Base-by-base conservation (phyloP, 2,888 invertebrate genomes). In the Tanaodytes sp. region DNA sequence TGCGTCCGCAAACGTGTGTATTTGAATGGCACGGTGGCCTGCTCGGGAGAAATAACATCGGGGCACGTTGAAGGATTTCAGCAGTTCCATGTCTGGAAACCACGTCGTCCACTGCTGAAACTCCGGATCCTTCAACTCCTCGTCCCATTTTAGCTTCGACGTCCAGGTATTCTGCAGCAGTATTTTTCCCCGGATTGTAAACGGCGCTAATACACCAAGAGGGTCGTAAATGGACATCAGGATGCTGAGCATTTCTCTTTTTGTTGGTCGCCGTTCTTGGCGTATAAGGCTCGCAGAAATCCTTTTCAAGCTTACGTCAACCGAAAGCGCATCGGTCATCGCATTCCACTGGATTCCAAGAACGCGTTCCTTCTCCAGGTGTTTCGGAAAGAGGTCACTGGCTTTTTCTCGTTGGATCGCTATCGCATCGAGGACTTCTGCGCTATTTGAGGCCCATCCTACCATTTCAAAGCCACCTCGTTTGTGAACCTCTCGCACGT, bases 391-490 rank as follows among this genome's bases (percentile, higher is more conserved):
- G n/a, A n/a, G n/a, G n/a, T n/a, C n/a, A n/a, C n/a, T n/a, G n/a
- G n/a, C n/a, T n/a, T n/a, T n/a, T n/a, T n/a, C n/a, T n/a, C n/a
- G n/a, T n/a, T n/a, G n/a, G n/a, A n/a, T n/a, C n/a, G n/a, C n/a
- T n/a, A n/a, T n/a, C n/a, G n/a, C n/a, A n/a, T 11, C 33, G 12
- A 37, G 74, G 77, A 0, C 42, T 33, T 4, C 65, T 54, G 2
- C 63, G 46, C 11, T 58, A 20, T 46, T 52, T 57, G 43, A 2
- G 30, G 45, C 16, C 46, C 31, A 46, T 9, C 18, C 31, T 2
- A 30, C 3, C 1, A 46, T 46, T n/a, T 31, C 31, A 23, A 31
- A 46, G 1, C 46, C 31, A 8, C 46, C 46, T 2, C 14, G 16
- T 4, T n/a, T 6, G 19, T 48, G 48, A 11, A 48, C 14, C 9